Percentiles rank a stretch among this genome's conserved stretches.
These are phyloP conservation scores for Monopterus albus DNA, from an alignment of 2,113 vertebrate genomes.

Conservation along the genomic window DNA sequence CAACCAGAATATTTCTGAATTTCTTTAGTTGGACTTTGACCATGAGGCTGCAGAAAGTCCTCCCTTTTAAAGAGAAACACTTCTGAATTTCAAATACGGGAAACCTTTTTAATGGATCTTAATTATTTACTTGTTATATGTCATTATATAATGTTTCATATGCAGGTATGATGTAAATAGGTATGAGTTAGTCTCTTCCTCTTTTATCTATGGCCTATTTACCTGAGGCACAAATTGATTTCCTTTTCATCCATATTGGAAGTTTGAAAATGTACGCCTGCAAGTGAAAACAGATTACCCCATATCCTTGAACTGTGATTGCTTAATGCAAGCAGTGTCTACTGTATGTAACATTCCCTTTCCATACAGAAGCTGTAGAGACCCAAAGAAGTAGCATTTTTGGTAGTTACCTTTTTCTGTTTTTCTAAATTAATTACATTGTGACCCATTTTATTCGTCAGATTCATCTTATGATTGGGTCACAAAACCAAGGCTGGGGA, in stretches of 20 bases:
- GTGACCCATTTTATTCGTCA: too few relatives aligned
- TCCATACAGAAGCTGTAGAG: too few relatives aligned
- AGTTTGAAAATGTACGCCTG: not conserved
- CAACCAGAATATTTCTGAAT: constrained; percentile 2
- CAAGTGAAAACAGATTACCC: not conserved
- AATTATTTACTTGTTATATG: not conserved
- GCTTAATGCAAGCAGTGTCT: too few relatives aligned
- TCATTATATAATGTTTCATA: not conserved
- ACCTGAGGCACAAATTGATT: not conserved
- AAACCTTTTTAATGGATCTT: not conserved
- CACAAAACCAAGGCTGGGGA: too few relatives aligned
- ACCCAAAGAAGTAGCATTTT: too few relatives aligned
- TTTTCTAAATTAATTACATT: too few relatives aligned
- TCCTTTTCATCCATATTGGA: not conserved
- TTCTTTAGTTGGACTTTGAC: constrained; percentile 54
- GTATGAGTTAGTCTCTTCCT: not conserved
- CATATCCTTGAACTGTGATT: too few relatives aligned
- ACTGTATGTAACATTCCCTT: too few relatives aligned
- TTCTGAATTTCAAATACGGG: not conserved
- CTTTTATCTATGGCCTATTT: not conserved
- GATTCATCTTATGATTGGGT: too few relatives aligned
- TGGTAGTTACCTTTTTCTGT: too few relatives aligned
- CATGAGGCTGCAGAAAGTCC: constrained; percentile 36
- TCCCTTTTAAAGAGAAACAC: constrained; percentile 55
- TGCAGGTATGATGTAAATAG: not conserved